Evolutionary conservation across 2,797 vertebrate genomes (phyloP).

Genomic region (Macroramphosus scolopax): DNA sequence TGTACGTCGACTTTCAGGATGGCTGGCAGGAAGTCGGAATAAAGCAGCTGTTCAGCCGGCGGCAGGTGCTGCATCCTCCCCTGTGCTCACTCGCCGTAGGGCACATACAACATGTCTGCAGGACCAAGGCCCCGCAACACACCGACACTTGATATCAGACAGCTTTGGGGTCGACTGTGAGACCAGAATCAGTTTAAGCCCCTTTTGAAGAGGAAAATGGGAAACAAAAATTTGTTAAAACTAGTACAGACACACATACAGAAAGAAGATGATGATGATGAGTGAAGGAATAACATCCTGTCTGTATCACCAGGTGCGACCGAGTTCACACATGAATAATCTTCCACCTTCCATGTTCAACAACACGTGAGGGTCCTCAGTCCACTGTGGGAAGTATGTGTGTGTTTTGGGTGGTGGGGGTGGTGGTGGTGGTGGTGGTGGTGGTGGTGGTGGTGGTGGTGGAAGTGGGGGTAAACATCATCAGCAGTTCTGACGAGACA

Average conservation of each 20-base stretch:
- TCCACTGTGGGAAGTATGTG: too few species aligned
- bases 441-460: too few species aligned
- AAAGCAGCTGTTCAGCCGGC: slow-evolving; percentile 15
- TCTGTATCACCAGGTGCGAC: too few species aligned
- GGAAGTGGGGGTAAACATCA: slow-evolving; percentile 43
- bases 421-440: too few species aligned
- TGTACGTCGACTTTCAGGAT: too few species aligned
- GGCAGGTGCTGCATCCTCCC: slow-evolving; percentile 31
- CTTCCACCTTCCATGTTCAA: slow-evolving; percentile 13
- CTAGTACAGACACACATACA: slow-evolving; percentile 33
- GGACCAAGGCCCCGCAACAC: slow-evolving; percentile 3
- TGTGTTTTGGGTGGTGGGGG: too few species aligned
- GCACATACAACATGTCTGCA: slow-evolving; percentile 52
- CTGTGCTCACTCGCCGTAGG: slow-evolving; percentile 46
- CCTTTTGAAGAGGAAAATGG: neutral
- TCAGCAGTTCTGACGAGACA: slow-evolving; percentile 38
- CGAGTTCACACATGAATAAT: slow-evolving; percentile 29
- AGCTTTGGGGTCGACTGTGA: neutral
- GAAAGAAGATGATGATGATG: slow-evolving; percentile 16
- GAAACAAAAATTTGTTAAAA: slow-evolving; percentile 52
- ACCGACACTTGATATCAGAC: neutral
- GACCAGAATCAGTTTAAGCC: slow-evolving; percentile 11
- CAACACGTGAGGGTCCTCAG: slow-evolving; percentile 12
- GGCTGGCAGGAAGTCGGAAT: slow-evolving; percentile 17
- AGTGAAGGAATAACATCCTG: too few species aligned